Conservation (phyloP, 2,797 vertebrate species). For the Sparidentex hasta region DNA sequence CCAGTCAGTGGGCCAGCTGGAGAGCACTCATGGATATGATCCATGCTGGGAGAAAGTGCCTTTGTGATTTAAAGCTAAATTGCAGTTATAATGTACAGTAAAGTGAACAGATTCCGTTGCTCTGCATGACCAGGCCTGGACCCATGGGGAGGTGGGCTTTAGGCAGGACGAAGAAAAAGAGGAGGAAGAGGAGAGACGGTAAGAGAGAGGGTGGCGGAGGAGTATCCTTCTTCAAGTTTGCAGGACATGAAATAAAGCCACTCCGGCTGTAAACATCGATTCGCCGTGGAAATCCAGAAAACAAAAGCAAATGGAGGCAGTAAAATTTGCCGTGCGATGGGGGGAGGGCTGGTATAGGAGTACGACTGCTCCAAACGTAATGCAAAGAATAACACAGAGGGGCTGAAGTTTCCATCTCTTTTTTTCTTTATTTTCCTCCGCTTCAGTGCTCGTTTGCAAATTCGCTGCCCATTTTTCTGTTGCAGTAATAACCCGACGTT, state of each 20-base stretch:
- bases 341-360: not conserved
- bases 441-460: not conserved
- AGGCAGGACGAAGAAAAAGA: not conserved
- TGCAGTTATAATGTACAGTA: slow-evolving; percentile 2
- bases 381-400: slow-evolving; percentile 46
- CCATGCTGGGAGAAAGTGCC: slow-evolving; percentile 14
- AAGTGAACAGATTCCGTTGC: slow-evolving; percentile 6
- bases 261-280: slow-evolving; percentile 71
- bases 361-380: slow-evolving; percentile 48
- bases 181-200: slow-evolving; percentile 1
- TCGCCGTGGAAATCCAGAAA: slow-evolving; percentile 65
- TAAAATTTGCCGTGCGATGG: slow-evolving; percentile 48
- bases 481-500: slow-evolving; percentile 13
- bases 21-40: slow-evolving; percentile 15
- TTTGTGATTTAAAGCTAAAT: slow-evolving; percentile 27
- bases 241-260: slow-evolving; percentile 65
- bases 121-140: slow-evolving; percentile 23
- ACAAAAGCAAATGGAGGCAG: slow-evolving; percentile 76
- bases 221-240: slow-evolving; percentile 39
- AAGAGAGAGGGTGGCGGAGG: slow-evolving; percentile 33
- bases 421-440: not conserved
- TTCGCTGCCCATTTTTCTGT: not conserved
- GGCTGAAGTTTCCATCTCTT: slow-evolving; percentile 47
- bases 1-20: slow-evolving; percentile 13
- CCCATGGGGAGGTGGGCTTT: not conserved